phyloP scores from a whole-genome alignment of 1,140 invertebrate species.

The Holcopasites calliopsidis region DNA sequence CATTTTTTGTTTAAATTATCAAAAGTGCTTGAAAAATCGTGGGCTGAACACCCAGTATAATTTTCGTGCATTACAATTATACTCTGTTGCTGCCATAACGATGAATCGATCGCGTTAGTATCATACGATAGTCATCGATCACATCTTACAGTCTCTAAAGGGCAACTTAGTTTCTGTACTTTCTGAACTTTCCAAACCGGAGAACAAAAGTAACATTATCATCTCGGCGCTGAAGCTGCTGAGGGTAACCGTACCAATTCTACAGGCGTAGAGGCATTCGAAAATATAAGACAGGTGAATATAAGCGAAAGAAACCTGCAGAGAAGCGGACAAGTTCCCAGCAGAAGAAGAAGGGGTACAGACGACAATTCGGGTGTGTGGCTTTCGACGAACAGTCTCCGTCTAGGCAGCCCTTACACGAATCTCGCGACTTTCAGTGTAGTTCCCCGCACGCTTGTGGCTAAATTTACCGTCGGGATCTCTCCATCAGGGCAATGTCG shows the following conservation, averaged over 20 bases:
- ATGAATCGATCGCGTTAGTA: no score
- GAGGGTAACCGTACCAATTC: background rate
- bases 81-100: no score
- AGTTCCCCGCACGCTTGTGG: background rate
- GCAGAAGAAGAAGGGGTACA: slow-evolving; percentile 31
- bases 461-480: slow-evolving; percentile 19
- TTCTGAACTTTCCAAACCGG: background rate
- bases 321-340: slow-evolving; percentile 27
- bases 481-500: slow-evolving; percentile 51
- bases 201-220: slow-evolving; percentile 16
- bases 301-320: slow-evolving; percentile 36
- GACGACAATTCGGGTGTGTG: slow-evolving; percentile 41
- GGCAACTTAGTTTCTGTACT: background rate
- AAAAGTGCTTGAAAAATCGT: no score
- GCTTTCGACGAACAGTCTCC: slow-evolving; percentile 32
- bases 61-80: no score
- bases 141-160: no score
- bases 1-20: no score
- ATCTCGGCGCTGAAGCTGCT: slow-evolving; percentile 18
- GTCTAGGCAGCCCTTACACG: slow-evolving; percentile 17
- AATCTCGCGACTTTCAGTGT: background rate
- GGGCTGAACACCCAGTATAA: no score
- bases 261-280: slow-evolving; percentile 16
- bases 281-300: slow-evolving; percentile 28
- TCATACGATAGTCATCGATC: no score